Base-by-base conservation (phyloP, 2,888 invertebrate species). In the Clepsis dumicolana region DNA sequence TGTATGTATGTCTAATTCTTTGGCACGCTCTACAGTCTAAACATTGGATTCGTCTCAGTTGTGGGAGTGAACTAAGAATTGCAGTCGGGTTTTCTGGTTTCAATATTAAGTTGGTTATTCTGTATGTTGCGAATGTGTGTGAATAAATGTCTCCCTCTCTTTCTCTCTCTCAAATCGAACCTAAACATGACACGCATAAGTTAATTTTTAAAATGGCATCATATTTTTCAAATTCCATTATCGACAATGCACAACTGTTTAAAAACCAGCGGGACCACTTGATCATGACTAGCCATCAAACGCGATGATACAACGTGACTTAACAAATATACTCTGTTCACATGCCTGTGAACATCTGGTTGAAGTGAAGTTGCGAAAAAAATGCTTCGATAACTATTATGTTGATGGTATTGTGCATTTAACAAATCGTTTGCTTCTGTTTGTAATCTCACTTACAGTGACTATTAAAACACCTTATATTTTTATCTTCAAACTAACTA, bases 261-360 rank as follows among this genome's bases (percentile, higher is more conserved):
- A 41, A 41, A 41, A 35, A 25, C 10, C 59, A 59, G 59, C 41
- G 59, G 59, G 59, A 14, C 25, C 38, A 59, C 59, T 59, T 59
- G 41, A 16, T 41, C 38, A 48, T 2, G n/a, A 38, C n/a, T 35
- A 24, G 32, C 21, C 24, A n/a, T n/a, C 16, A 59, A 41, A 57
- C 41, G 25, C 59, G 25, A 41, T 59, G 59, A 59, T 25, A 59
- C 59, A 4, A 25, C 24, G 25, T 59, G 59, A 59, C 59, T 24
- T 0, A 12, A 41, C 59, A 41, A 25, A 25, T 25, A 41, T n/a
- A 48, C 7, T 48, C 12, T 21, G 41, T 59, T 59, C 41, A 41
- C 38, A 41, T 24, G 57, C 2, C 1, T 16, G 29, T 16, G 25
- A 59, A 27, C 59, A 59, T 59, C 59, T 59, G 59, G 59, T 59